phyloP scores from a whole-genome alignment of 2,113 vertebrate genomes.

The Nasalis larvatus region DNA sequence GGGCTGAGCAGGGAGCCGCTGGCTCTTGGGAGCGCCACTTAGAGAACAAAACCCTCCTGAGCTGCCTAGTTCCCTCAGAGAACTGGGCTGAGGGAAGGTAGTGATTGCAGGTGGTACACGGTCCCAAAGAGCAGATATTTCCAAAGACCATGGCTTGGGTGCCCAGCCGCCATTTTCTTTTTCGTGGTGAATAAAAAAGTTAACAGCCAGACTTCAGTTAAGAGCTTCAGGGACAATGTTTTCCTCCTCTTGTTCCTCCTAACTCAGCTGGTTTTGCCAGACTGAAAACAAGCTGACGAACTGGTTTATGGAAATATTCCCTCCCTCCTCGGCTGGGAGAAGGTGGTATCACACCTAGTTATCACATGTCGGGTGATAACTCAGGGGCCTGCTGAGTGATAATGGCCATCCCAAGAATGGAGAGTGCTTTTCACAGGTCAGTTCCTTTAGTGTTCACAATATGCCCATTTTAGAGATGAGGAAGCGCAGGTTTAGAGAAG shows the following conservation, averaged over 20 bases:
- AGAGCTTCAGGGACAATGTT: background rate
- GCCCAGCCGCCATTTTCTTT: background rate
- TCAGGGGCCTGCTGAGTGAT: background rate
- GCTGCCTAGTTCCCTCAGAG: background rate
- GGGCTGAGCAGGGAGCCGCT: background rate
- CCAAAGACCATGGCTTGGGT: too few species aligned
- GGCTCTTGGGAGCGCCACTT: background rate
- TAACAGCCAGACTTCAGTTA: background rate
- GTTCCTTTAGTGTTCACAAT: too few species aligned
- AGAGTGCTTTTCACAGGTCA: background rate
- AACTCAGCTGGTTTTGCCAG: background rate
- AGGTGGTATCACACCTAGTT: too few species aligned
- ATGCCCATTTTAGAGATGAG: background rate
- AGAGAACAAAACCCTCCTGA: too few species aligned
- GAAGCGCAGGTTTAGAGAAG: background rate
- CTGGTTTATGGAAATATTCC: background rate
- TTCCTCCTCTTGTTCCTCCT: background rate
- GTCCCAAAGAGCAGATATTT: background rate
- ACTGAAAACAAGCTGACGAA: background rate
- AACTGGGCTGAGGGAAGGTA: background rate
- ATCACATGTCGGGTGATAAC: background rate
- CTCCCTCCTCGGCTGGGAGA: background rate
- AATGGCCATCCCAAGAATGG: background rate
- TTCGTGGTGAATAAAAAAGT: background rate
- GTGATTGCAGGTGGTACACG: background rate